Conservation (phyloP, 1,140 invertebrate genomes). For the Drosophila ironensis region DNA sequence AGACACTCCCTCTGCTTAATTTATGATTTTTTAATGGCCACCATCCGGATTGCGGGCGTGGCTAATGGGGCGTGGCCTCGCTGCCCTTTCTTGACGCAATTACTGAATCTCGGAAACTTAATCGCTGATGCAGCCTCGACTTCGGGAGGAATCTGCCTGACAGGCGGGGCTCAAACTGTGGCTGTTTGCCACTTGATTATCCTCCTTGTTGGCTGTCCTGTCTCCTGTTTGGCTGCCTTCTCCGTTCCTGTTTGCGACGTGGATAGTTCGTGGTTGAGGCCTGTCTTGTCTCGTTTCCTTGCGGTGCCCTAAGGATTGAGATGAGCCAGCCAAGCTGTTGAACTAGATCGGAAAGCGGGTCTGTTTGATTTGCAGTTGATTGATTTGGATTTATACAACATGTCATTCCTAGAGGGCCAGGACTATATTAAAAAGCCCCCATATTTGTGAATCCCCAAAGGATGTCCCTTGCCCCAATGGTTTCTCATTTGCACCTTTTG, state of each 20-base stretch:
- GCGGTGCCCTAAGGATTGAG: not conserved
- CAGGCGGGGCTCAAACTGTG: not conserved
- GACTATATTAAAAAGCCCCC: not conserved
- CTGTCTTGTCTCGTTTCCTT: not conserved
- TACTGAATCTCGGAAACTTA: slow-evolving; percentile 19
- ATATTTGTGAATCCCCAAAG: not conserved
- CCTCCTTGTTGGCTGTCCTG: not conserved
- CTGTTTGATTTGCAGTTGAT: too few species aligned
- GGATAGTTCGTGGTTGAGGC: not conserved
- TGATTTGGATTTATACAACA: too few species aligned
- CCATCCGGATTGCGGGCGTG: slow-evolving; percentile 4
- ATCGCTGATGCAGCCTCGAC: slow-evolving; percentile 3
- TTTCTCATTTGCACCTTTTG: not conserved
- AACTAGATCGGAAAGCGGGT: too few species aligned
- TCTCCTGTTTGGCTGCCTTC: not conserved
- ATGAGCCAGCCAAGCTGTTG: not conserved
- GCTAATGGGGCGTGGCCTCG: slow-evolving; percentile 25
- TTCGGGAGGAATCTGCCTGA: not conserved
- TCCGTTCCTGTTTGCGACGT: not conserved
- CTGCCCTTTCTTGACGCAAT: slow-evolving; percentile 21
- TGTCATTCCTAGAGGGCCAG: not conserved
- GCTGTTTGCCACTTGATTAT: slow-evolving; percentile 1
- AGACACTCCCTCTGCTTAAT: slow-evolving; percentile 1
- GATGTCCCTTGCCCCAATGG: not conserved
- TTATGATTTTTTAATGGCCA: slow-evolving; percentile 38